Evolutionary conservation across 2,888 invertebrate genomes (phyloP), one percentile per base, ranked within the genome.

Genomic region (Escarpia spicata): DNA sequence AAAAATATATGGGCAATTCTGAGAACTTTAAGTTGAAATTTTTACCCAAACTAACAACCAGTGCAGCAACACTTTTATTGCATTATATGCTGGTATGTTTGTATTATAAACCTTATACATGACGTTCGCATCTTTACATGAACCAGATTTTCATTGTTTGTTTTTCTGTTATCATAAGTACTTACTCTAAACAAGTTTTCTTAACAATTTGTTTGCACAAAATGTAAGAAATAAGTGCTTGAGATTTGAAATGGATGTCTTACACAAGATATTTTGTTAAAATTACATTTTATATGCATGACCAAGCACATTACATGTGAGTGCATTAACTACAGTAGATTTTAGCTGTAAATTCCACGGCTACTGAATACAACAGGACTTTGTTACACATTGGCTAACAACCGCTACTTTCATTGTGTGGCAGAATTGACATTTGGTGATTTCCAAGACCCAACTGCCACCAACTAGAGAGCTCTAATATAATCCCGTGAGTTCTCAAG

Each of bases 401-500:
- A 75, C 26, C 15, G 75, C 52, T 12, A 75, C 26, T 75, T 75
- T 75, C 19, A 75, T 75, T 75, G 75, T 75, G 75, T 75, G 26
- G 75, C 75, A 75, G 75, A 75, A 75, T 75, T 75, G 75, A 75
- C 75, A 75, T 75, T n/a, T n/a, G n/a, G 26, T 75, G 75, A 75
- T 75, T 75, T 75, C 75, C 19, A 75, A 75, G 75, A 15, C 26
- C 75, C 75, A 75, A 75, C 19, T 26, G 75, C 75, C 26, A 10
- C 60, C 75, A 75, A 75, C 75, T 75, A 26, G 26, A 75, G 75
- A 52, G 52, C 8, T 52, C 75, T 15, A 26, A 75, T n/a, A 75
- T 75, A n/a, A 75, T 75, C 26, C 75, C 6, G 19, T 75, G 75
- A 75, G 75, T 26, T 19, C n/a, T 75, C 75, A 75, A 75, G 19